These are phyloP conservation scores for Tetranychus truncatus DNA, from an alignment of 2,888 invertebrate species.

Conservation along the genomic window DNA sequence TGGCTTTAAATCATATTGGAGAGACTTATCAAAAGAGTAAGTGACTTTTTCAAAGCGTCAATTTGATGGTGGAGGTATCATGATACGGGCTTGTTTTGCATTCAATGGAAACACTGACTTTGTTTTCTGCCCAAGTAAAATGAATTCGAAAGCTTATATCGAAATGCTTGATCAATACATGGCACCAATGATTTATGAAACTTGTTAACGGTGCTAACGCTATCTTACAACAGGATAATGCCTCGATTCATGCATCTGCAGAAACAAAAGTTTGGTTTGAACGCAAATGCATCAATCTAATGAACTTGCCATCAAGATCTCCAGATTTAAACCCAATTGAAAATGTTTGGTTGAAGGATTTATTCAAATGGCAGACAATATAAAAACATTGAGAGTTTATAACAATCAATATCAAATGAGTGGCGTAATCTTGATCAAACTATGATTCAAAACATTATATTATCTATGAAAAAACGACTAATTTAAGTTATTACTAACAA, in stretches of 20 bases:
- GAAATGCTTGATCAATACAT: not conserved
- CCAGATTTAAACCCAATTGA: not conserved
- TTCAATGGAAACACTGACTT: not conserved
- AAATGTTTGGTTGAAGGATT: conserved; percentile 1
- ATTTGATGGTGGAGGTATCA: not conserved
- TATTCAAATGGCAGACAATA: too few relatives aligned
- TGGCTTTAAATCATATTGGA: not conserved
- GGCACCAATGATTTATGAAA: not conserved
- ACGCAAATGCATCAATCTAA: not conserved
- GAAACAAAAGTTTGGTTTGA: not conserved
- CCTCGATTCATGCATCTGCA: not conserved
- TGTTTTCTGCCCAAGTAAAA: not conserved
- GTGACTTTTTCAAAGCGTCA: not conserved
- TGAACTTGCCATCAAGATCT: not conserved
- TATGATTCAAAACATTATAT: too few relatives aligned
- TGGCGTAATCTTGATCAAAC: too few relatives aligned
- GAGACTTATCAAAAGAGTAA: not conserved
- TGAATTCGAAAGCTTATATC: not conserved
- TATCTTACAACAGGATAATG: not conserved
- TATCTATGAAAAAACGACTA: too few relatives aligned
- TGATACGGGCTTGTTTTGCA: not conserved
- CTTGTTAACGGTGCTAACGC: not conserved
- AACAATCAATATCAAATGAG: too few relatives aligned
- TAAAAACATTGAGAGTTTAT: too few relatives aligned
- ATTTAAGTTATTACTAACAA: too few relatives aligned